Base-by-base conservation (phyloP, 1,140 invertebrate species). In the Drosophila murphyi region DNA sequence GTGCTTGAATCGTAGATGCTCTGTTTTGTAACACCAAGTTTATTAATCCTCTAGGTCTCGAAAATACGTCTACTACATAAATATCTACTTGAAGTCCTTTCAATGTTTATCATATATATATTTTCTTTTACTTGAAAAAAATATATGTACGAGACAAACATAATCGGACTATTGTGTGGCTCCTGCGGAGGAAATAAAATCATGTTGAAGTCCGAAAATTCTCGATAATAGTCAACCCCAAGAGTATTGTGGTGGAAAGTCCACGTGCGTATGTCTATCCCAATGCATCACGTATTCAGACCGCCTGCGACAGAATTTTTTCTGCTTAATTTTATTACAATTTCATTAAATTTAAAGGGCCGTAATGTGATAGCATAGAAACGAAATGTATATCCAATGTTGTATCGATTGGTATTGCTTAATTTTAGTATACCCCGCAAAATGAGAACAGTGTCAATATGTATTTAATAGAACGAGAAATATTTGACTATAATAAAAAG, bases 191-290 rank as follows among this genome's bases (percentile, higher is more conserved):
- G 5, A 20, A 48, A 48, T 48, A 20, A 48, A 48, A 48, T 6
- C 12, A 48, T 3, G 47, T 2, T 5, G 5, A n/a, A 28, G 47
- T 48, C 12, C 47, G 6, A 48, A 28, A 6, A 29, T 48, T 7
- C 47, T 54, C 4, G 51, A 54, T 35, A 34, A 54, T 32, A 54
- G 2, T 20, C 31, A n/a, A 35, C 10, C 51, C 51, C 10, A 32
- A 34, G 51, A 3, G 47, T 3, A 3, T 12, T 56, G 32, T 32
- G 12, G 35, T 56, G 8, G 4, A 8, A 12, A 56, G 47, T 6
- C 28, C 39, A 56, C 54, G 54, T 56, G 54, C 54, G 54, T 56
- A 32, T 35, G 54, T n/a, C 47, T 56, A 39, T 35, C 4, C 4
- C n/a, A 56, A 56, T 37, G 35, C 54, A 34, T 20, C 54, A 56